Base-by-base conservation (phyloP, 2,797 vertebrate species). In the Labroides dimidiatus region DNA sequence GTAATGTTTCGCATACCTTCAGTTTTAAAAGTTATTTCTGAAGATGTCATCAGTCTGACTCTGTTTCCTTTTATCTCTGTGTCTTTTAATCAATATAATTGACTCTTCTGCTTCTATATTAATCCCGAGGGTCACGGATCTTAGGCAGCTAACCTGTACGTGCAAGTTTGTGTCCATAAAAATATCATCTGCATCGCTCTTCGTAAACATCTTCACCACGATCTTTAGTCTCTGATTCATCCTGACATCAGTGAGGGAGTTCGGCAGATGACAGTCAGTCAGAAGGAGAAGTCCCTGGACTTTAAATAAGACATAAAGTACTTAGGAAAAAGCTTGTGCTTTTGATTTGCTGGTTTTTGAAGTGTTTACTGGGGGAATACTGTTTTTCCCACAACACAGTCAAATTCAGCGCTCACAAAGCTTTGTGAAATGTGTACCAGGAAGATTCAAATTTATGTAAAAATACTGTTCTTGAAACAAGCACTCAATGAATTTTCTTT, bases 21-120 rank as follows among this genome's bases (percentile, higher is more conserved):
- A 19, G 5, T 4, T 44, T n/a, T 19, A 43, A 16, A 43, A 8
- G 5, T 5, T 43, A 43, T 43, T 43, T 2, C 6, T 17, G 9
- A 20, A 20, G 44, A 45, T 20, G 0, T 33, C 36, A 44, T 50
- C 41, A 53, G 15, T 51, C 44, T 36, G 43, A 62, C 65, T 53
- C 21, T 39, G n/a, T 52, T 45, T 55, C 41, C 13, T 58, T 21
- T n/a, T 44, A 44, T 58, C 36, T 69, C 30, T 23, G 10, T 43
- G 58, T 60, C 16, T 6, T 57, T 15, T 44, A 72, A 77, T 69
- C 47, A 70, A 84, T 75, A 49, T 66, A 75, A 79, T 53, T 70
- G 49, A 53, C 77, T 73, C 78, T 62, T 1, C 68, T 64, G 80
- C 73, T 69, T 66, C 65, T 78, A 58, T 69, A 80, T 81, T 59